Conservation (phyloP, 2,113 vertebrate genomes). For the Chloroceryle aenea region DNA sequence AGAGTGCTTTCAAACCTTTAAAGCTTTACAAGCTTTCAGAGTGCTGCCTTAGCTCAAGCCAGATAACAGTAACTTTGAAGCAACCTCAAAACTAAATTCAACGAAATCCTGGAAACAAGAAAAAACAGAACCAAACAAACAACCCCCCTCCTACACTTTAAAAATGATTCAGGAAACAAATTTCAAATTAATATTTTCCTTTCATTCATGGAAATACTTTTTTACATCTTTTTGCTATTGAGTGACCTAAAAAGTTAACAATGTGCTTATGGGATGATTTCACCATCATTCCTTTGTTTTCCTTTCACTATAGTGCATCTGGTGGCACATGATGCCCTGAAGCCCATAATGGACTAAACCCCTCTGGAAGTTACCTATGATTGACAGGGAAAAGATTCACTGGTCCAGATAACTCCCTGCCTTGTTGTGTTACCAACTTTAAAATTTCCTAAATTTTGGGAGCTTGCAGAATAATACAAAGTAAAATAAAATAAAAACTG, state of each 20-base stretch:
- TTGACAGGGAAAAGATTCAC: not conserved
- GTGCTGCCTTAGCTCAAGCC: not conserved
- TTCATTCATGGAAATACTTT: not conserved
- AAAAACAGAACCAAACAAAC: not conserved
- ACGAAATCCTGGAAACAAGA: not conserved
- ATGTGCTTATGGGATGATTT: not conserved
- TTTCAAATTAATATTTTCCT: not conserved
- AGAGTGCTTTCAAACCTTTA: not conserved
- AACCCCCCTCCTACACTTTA: not conserved
- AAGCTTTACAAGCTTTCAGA: not conserved
- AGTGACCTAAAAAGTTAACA: not conserved
- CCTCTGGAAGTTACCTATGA: not conserved
- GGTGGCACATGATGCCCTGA: not conserved
- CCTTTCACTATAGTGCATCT: not conserved
- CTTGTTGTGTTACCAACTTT: not conserved
- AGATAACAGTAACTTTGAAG: not conserved
- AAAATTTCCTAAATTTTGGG: not conserved
- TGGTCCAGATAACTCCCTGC: not conserved
- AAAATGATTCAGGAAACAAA: not conserved
- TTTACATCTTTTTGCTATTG: not conserved
- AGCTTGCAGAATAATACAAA: not conserved
- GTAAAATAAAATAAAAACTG: not conserved
- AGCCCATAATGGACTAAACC: not conserved
- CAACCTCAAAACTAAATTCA: not conserved
- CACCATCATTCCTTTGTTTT: not conserved